These are phyloP conservation scores for Paragorgia papillata DNA, from an alignment of 92 coral and sea anemone genomes.

Conservation along the genomic window DNA sequence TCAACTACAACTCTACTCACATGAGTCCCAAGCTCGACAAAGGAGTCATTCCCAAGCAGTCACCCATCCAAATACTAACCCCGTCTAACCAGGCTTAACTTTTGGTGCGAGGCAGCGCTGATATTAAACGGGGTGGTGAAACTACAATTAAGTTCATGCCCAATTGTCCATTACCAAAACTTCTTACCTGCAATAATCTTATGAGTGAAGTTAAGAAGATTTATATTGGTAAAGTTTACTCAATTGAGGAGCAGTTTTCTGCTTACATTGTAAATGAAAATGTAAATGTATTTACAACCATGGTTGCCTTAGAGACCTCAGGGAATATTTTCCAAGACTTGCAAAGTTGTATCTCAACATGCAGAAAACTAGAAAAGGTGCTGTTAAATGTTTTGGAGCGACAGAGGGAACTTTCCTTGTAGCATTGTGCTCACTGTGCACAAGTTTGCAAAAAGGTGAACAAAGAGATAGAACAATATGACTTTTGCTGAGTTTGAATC, in stretches of 20 bases:
- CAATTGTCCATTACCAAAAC: conserved; percentile 24
- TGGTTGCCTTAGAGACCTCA: conserved; percentile 58
- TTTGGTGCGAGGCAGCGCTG: too few species aligned
- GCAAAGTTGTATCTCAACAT: conserved; percentile 57
- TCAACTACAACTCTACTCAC: too few species aligned
- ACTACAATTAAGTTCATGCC: conserved; percentile 20
- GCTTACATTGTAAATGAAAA: conserved; percentile 26
- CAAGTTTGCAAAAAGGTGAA: too few species aligned
- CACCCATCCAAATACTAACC: too few species aligned
- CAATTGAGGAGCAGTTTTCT: conserved; percentile 17
- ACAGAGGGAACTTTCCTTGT: conserved; percentile 67
- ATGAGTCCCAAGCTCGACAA: too few species aligned
- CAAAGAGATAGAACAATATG: too few species aligned
- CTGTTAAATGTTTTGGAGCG: conserved; percentile 75
- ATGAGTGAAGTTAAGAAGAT: conserved; percentile 5
- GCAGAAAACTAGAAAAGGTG: conserved; percentile 38
- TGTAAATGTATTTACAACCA: too few species aligned
- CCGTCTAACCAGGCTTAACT: too few species aligned
- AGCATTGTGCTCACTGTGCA: too few species aligned
- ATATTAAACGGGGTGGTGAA: conserved; percentile 49
- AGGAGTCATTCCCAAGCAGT: too few species aligned
- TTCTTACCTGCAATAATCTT: conserved; percentile 18
- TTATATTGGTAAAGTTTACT: conserved; percentile 13
- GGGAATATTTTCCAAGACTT: conserved; percentile 65
- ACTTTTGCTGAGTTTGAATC: too few species aligned